Percentiles rank a stretch among this genome's conserved stretches.
These are phyloP conservation scores for Quadroppia sp. DNA, from an alignment of 2,888 invertebrate genomes.

Conservation along the genomic window DNA sequence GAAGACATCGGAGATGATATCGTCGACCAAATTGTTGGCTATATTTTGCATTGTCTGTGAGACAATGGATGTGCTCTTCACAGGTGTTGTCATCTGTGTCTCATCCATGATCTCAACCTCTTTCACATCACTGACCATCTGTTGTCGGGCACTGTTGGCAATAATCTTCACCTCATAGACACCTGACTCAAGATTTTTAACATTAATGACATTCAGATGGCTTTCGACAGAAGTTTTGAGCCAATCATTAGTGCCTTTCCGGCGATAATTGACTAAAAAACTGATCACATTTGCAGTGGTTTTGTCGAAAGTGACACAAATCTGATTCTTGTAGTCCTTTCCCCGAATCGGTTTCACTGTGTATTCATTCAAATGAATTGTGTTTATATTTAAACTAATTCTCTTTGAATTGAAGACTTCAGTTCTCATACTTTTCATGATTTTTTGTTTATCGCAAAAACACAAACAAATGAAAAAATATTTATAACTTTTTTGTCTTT, in stretches of 20 bases:
- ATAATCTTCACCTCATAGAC: slow-evolving; percentile 9
- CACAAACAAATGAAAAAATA: background rate
- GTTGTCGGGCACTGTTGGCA: background rate
- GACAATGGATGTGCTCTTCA: background rate
- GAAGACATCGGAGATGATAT: slow-evolving; percentile 12
- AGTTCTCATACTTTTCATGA: background rate
- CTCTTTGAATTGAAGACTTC: slow-evolving; percentile 22
- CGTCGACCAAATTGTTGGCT: slow-evolving; percentile 22
- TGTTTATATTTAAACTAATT: background rate
- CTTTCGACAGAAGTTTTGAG: background rate
- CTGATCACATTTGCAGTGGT: background rate
- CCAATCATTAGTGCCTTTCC: background rate
- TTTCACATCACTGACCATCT: background rate
- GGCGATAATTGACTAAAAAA: slow-evolving; percentile 13
- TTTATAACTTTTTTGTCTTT: background rate
- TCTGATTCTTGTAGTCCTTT: background rate
- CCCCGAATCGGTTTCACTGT: slow-evolving; percentile 15
- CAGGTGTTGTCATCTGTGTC: background rate
- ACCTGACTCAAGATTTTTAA: slow-evolving; percentile 15
- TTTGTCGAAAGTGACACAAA: slow-evolving; percentile 26
- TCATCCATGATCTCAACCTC: background rate
- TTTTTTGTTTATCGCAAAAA: background rate
- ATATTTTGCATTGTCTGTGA: background rate
- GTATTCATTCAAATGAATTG: background rate
- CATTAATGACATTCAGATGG: background rate